These are phyloP conservation scores for Hirudinaria manillensis DNA, from an alignment of 2,888 invertebrate species.

Conservation along the genomic window DNA sequence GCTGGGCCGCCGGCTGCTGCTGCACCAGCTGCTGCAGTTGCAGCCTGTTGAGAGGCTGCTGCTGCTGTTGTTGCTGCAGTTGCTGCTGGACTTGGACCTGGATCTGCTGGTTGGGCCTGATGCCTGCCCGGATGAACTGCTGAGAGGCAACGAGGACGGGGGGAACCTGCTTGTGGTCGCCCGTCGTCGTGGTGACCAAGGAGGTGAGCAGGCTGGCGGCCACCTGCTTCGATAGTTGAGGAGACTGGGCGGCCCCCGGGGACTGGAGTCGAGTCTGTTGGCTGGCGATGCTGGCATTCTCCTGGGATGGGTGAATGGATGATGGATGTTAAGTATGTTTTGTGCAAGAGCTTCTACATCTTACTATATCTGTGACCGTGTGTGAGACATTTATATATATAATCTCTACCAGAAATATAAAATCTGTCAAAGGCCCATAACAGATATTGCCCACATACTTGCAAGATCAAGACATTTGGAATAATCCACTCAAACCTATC, in stretches of 20 bases:
- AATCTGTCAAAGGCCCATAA: no score
- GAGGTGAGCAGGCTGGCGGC: no score
- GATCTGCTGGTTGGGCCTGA: not conserved
- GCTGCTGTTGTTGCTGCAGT: not conserved
- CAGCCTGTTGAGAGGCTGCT: constrained; percentile 6
- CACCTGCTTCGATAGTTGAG: not conserved
- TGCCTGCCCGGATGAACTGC: not conserved
- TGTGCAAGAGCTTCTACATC: no score
- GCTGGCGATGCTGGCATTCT: no score
- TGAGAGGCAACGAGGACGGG: not conserved
- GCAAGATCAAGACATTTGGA: no score
- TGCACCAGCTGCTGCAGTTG: constrained; percentile 7
- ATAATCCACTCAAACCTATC: no score
- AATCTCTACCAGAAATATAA: no score
- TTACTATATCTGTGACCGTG: no score
- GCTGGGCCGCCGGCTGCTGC: constrained; percentile 31
- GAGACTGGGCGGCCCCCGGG: not conserved
- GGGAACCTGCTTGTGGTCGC: not conserved
- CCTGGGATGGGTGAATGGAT: no score
- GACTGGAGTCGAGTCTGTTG: not conserved
- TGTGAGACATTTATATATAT: no score
- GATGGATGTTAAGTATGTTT: no score
- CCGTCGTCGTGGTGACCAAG: not conserved
- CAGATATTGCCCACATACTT: no score
- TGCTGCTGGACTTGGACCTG: not conserved